Percentiles rank a stretch among this genome's conserved stretches.
Evolutionary conservation across 2,797 vertebrate species (phyloP).

Genomic region (Sternarchorhynchus goeldii): DNA sequence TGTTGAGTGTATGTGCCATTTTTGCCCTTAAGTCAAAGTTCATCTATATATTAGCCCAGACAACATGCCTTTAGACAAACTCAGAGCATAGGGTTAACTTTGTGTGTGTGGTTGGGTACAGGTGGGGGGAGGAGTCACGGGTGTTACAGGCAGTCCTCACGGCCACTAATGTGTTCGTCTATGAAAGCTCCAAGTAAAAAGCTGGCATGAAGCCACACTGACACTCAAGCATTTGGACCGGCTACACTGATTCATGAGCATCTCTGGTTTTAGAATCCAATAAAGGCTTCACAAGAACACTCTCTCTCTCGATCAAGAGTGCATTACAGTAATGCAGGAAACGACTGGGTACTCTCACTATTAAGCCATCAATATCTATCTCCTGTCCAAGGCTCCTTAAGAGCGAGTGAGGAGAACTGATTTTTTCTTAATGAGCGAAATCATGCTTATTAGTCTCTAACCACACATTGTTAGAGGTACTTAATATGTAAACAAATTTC

Average conservation of each 20-base stretch:
- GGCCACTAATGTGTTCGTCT: conserved; percentile 31
- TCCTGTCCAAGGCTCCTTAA: conserved; percentile 26
- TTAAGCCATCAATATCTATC: conserved; percentile 44
- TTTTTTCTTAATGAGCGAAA: neutral
- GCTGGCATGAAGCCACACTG: conserved; percentile 9
- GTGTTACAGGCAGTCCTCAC: conserved; percentile 28
- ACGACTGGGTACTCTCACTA: conserved; percentile 18
- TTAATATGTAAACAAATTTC: neutral
- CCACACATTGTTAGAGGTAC: neutral
- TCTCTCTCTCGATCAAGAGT: conserved; percentile 35
- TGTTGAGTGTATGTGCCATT: neutral
- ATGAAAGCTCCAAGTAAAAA: conserved; percentile 38
- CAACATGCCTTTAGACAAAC: conserved; percentile 11
- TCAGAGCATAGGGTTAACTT: neutral
- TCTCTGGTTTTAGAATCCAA: conserved; percentile 48
- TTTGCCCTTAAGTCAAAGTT: conserved; percentile 13
- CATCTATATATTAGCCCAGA: neutral
- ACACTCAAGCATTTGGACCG: conserved; percentile 30
- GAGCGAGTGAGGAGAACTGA: conserved; percentile 5
- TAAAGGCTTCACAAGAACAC: conserved; percentile 38
- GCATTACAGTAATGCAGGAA: conserved; percentile 45
- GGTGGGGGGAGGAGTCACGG: conserved; percentile 10
- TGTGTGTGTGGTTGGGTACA: neutral
- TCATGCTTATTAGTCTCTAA: neutral
- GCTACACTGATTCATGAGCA: conserved; percentile 34